phyloP scores from a whole-genome alignment of 2,888 invertebrate species.

The Cryptosula pallasiana region DNA sequence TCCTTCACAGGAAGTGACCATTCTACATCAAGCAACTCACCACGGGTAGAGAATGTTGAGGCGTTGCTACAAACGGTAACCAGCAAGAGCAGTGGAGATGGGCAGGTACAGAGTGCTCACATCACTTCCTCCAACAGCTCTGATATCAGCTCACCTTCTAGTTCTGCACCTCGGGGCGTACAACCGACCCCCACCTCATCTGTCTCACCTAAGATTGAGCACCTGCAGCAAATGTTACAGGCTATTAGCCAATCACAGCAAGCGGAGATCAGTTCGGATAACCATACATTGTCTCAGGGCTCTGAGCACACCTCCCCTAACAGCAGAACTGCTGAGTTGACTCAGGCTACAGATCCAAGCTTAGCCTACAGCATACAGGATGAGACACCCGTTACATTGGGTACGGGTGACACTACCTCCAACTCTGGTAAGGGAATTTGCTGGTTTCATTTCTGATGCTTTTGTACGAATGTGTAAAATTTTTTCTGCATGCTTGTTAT shows the following conservation, averaged over 20 bases:
- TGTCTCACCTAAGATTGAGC: neutral
- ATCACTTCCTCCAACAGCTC: too few relatives aligned
- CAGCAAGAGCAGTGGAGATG: neutral
- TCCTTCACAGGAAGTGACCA: too few relatives aligned
- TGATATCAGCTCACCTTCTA: neutral
- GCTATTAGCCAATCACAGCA: neutral
- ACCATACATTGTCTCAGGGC: neutral
- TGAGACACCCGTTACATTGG: neutral
- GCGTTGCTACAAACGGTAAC: neutral
- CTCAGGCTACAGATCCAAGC: neutral
- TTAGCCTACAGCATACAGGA: neutral
- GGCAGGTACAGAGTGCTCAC: too few relatives aligned
- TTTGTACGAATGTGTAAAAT: too few relatives aligned
- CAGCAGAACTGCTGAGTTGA: neutral
- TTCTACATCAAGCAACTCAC: neutral
- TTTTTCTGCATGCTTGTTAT: too few relatives aligned
- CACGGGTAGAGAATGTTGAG: neutral
- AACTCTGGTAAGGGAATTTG: too few relatives aligned
- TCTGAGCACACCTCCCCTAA: neutral
- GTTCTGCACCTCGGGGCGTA: neutral
- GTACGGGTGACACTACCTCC: too few relatives aligned
- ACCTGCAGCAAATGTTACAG: neutral
- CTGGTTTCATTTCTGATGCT: too few relatives aligned
- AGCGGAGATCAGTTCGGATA: neutral
- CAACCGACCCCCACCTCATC: neutral